Evolutionary conservation across 2,113 vertebrate genomes (phyloP).

Genomic region (Sitta europaea): DNA sequence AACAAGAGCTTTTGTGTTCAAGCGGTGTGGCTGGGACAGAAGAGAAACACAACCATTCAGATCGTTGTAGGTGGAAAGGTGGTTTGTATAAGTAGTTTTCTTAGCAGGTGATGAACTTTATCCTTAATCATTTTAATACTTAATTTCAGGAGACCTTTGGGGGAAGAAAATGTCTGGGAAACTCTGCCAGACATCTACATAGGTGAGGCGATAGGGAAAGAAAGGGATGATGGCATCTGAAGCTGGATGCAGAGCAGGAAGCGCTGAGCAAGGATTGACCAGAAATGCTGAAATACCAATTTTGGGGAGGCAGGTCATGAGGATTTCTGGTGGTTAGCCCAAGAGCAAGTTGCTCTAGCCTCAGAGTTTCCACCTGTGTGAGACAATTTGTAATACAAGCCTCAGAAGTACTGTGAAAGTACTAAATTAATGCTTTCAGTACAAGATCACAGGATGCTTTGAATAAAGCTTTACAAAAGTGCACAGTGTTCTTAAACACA

Average conservation of each 20-base stretch:
- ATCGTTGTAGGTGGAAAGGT: background rate
- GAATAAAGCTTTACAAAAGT: slow-evolving; percentile 37
- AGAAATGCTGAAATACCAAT: background rate
- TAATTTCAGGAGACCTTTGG: background rate
- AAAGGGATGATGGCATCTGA: background rate
- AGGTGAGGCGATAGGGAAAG: background rate
- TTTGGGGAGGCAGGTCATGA: background rate
- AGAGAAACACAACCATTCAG: background rate
- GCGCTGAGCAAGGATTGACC: fast-evolving
- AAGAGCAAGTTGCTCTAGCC: background rate
- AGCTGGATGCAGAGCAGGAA: background rate
- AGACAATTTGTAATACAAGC: background rate
- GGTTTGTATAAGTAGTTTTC: background rate
- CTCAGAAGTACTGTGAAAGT: background rate
- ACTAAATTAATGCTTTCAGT: slow-evolving; percentile 22
- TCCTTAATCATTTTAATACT: slow-evolving; percentile 3
- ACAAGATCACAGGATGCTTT: slow-evolving; percentile 34
- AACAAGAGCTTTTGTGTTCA: background rate
- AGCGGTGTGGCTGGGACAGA: fast-evolving
- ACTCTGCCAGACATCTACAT: background rate
- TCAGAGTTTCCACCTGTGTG: background rate
- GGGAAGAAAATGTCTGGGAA: background rate
- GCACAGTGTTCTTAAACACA: slow-evolving; percentile 39
- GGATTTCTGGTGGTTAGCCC: background rate
- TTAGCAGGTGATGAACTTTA: background rate